phyloP scores from a whole-genome alignment of 2,797 vertebrate species.

The Tangara arthus region DNA sequence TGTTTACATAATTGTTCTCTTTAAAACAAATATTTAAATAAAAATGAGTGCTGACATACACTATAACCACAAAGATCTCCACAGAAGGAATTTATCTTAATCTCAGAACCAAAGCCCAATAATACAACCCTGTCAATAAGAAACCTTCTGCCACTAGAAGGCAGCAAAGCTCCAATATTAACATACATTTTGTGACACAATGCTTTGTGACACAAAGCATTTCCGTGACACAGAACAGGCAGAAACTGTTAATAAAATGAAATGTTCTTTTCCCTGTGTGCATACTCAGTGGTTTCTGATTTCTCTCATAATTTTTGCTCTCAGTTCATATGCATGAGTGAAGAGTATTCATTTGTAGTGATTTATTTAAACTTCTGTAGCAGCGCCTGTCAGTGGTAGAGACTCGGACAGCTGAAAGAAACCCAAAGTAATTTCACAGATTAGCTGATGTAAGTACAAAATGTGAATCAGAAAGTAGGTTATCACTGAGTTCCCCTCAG shows the following conservation, averaged over 20 bases:
- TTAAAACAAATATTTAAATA: not conserved
- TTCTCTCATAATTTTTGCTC: not conserved
- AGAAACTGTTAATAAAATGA: not conserved
- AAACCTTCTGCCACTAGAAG: not conserved
- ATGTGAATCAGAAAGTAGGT: not conserved
- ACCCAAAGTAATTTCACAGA: not conserved
- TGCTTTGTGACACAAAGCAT: no score
- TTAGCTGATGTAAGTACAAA: not conserved
- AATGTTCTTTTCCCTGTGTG: not conserved
- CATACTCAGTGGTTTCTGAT: not conserved
- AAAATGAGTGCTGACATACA: not conserved
- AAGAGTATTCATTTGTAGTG: not conserved
- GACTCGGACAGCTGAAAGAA: not conserved
- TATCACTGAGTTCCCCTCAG: not conserved
- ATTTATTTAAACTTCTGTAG: not conserved
- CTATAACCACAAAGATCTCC: not conserved
- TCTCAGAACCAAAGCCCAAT: not conserved
- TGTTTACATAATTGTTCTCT: not conserved
- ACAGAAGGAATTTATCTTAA: not conserved
- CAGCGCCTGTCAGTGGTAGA: not conserved
- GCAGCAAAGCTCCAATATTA: constrained; percentile 21
- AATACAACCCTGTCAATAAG: accelerated
- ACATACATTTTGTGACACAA: not conserved
- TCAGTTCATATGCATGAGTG: not conserved
- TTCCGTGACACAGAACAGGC: accelerated